These are phyloP conservation scores for Cenopis cana DNA, from an alignment of 2,888 invertebrate genomes.

Conservation along the genomic window DNA sequence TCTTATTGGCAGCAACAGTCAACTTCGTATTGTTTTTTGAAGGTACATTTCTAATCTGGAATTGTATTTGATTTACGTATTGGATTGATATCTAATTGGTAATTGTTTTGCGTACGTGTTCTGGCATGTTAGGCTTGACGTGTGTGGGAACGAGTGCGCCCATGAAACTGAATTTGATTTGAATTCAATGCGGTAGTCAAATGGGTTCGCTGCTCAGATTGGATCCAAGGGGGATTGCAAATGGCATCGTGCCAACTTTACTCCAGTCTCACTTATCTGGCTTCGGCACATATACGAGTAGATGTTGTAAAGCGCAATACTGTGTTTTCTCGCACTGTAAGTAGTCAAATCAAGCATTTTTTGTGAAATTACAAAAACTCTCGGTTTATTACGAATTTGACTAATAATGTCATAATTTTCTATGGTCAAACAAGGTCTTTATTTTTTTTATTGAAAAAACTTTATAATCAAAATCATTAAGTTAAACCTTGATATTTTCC, in stretches of 20 bases:
- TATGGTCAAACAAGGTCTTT: too few species aligned
- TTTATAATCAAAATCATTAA: too few species aligned
- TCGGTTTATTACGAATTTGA: too few species aligned
- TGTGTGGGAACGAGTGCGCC: neutral
- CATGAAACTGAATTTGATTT: neutral
- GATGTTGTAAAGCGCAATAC: neutral
- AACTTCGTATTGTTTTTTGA: neutral
- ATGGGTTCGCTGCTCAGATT: neutral
- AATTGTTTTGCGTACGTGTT: too few species aligned
- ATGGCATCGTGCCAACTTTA: constrained; percentile 15
- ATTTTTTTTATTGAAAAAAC: too few species aligned
- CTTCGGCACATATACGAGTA: neutral
- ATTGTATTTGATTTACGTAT: neutral
- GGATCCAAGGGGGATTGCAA: neutral
- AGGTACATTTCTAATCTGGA: neutral
- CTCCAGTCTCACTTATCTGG: neutral
- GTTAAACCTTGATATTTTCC: too few species aligned
- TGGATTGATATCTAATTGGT: neutral
- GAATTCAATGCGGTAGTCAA: neutral
- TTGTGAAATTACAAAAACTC: too few species aligned
- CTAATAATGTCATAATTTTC: too few species aligned
- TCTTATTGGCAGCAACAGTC: neutral
- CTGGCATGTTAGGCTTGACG: neutral
- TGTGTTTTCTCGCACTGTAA: neutral
- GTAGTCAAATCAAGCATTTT: too few species aligned